These are phyloP conservation scores for Masnerella sp. DNA, from an alignment of 2,888 invertebrate genomes.

Conservation along the genomic window DNA sequence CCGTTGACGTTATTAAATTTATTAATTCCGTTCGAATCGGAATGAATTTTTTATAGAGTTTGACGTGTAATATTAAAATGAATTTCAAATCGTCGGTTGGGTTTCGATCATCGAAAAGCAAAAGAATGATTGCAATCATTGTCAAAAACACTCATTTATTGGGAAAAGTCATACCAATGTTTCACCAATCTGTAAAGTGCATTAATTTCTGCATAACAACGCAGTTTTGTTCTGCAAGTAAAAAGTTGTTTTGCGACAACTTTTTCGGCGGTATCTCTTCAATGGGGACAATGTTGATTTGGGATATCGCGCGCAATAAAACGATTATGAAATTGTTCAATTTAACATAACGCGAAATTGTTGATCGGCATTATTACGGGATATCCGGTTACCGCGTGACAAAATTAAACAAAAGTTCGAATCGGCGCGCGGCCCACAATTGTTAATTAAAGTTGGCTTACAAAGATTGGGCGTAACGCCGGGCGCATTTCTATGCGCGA, in stretches of 20 bases:
- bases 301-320: background rate
- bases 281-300: conserved; percentile 6
- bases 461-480: too few species aligned
- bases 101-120: too few species aligned
- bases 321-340: conserved; percentile 1
- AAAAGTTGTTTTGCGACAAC: background rate
- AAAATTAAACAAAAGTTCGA: conserved; percentile 16
- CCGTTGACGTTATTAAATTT: too few species aligned
- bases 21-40: too few species aligned
- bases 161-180: too few species aligned
- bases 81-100: too few species aligned
- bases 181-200: background rate
- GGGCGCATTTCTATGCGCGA: background rate
- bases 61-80: too few species aligned
- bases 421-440: conserved; percentile 1
- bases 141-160: too few species aligned
- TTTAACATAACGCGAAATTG: conserved; percentile 6
- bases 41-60: too few species aligned
- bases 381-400: background rate
- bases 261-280: background rate
- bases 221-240: background rate
- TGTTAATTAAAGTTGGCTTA: conserved; percentile 11
- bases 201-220: background rate
- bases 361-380: background rate
- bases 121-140: too few species aligned